Percentiles rank a stretch among this genome's conserved stretches.
These are phyloP conservation scores for Dicaeum eximium DNA, from an alignment of 2,113 vertebrate species.

Conservation along the genomic window DNA sequence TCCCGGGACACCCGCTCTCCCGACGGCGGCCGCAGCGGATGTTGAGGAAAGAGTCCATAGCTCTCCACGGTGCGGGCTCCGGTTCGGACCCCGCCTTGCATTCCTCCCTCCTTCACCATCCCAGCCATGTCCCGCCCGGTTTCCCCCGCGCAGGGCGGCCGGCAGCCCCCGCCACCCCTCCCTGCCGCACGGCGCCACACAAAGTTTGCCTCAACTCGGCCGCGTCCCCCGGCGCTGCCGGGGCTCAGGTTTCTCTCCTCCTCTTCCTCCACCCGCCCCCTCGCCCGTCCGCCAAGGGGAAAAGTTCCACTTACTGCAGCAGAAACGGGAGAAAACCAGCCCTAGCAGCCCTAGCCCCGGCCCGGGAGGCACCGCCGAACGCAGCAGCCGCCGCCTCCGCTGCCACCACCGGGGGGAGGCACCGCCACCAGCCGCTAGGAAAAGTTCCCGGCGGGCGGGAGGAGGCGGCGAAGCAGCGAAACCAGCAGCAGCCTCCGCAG, in stretches of 20 bases:
- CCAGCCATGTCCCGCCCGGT: not conserved
- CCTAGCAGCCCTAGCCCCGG: slow-evolving; percentile 19
- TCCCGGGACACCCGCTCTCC: not conserved
- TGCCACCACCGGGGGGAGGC: not conserved
- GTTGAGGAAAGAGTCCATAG: fast-evolving
- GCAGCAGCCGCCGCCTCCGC: not conserved
- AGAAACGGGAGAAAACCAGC: slow-evolving; percentile 40
- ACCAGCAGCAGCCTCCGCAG: not conserved
- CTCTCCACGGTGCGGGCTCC: not conserved
- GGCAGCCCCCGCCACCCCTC: not conserved
- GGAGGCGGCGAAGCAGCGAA: not conserved
- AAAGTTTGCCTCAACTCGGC: slow-evolving; percentile 39
- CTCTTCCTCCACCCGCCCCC: not conserved
- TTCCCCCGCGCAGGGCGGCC: not conserved
- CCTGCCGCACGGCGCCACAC: not conserved
- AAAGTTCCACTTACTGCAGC: slow-evolving; percentile 61
- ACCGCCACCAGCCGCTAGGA: not conserved
- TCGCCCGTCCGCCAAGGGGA: not conserved
- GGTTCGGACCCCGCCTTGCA: not conserved
- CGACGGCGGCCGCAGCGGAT: not conserved
- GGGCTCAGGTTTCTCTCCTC: not conserved
- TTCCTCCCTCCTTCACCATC: not conserved
- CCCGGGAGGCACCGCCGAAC: not conserved
- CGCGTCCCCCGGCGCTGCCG: not conserved
- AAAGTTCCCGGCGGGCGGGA: not conserved